Base-by-base conservation (phyloP, 2,113 vertebrate genomes). In the Menura novaehollandiae region DNA sequence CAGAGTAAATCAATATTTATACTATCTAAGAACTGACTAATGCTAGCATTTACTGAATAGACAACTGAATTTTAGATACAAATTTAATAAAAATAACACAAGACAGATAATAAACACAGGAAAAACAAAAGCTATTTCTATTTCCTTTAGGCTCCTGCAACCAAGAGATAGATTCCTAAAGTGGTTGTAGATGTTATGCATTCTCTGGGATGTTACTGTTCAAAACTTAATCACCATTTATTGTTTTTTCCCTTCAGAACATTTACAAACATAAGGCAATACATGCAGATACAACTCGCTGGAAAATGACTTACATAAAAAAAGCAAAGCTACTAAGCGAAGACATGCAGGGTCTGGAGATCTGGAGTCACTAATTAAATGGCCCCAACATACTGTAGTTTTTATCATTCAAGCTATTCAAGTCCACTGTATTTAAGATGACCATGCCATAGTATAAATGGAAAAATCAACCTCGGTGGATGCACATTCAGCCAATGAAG, bases 1-100 rank as follows among this genome's bases (percentile, higher is more conserved):
- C 91, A 95, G 90, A 96, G n/a, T 84, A 97, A 96, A 96, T 97
- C 96, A 97, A 95, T 96, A 96, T 95, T 97, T 97, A 96, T 94
- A 91, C 46, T 66, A 88, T 60, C 74, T 88, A 97, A 96, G 73
- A 96, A 97, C 96, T 93, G 85, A 95, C 86, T 97, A 97, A 97
- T 95, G 85, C 79, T 94, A 95, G 74, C 73, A 94, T 97, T 97
- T 97, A 96, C 88, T 95, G 95, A 97, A 96, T 66, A 97, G 49
- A 92, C 76, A 96, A 96, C 60, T 91, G 81, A 76, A 96, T 97
- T 95, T 93, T 68, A 95, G 93, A 96, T 69, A 94, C 75, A 95
- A 95, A 97, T 96, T 92, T 94, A 95, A 97, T 95, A 95, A 94
- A 64, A 96, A 73, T 90, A 96, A 35, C 93, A 80, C 69, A 83